Evolutionary conservation across 2,888 invertebrate genomes (phyloP), one percentile per base, ranked within the genome.

Genomic region (Acronicta alni): DNA sequence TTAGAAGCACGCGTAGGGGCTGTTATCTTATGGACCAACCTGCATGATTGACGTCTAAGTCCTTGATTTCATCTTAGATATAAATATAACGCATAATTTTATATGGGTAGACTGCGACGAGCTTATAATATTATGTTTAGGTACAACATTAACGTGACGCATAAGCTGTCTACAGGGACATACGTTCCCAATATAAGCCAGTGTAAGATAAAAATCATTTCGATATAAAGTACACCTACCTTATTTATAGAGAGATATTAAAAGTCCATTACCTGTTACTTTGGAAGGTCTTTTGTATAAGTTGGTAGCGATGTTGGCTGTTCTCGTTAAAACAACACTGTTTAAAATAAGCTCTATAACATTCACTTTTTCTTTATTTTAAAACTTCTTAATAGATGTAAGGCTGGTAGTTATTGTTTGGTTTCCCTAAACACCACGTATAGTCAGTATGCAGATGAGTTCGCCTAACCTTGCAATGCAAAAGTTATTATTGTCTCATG

Each of bases 261-360:
- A 48, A 46, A 67, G 48, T 60, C 44, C 49, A 55, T 77, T 70
- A 70, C 77, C 69, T 78, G 69, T 78, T 68, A 72, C 65, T 74
- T 68, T 67, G 60, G 74, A 79, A 76, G 79, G 77, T 66, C 68
- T 66, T 67, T 67, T 39, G 47, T 43, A 51, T 43, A 66, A 65
- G 45, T 57, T 56, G 62, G 37, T 45, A 57, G 42, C 51, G 17
- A 51, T 62, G 41, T 60, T 51, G 58, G 38, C 45, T 47, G 46
- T 45, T 55, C 56, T 39, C 30, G 16, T 51, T 41, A 41, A 52
- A 57, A 58, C 18, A 49, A 49, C 70, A 70, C 57, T 43, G 30
- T 46, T 39, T 20, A 15, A 48, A 51, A 47, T 66, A 47, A 52
- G 30, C 18, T 47, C 23, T 35, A 52, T 30, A 57, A 56, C 59